Evolutionary conservation across 2,113 vertebrate genomes (phyloP).

Genomic region (Himantopus leucocephalus): DNA sequence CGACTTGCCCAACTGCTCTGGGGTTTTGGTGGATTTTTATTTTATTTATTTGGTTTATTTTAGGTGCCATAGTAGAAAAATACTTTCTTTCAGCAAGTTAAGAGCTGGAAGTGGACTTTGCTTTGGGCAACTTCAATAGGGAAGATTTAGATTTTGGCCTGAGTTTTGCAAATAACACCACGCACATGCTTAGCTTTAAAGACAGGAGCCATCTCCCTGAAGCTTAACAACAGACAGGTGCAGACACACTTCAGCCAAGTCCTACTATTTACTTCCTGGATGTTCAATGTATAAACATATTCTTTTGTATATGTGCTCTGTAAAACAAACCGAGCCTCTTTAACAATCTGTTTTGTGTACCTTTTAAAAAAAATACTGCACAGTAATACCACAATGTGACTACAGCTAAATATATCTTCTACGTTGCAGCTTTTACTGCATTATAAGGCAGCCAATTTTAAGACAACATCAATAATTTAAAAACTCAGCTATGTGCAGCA

Average conservation of each 20-base stretch:
- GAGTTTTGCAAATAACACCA: neutral
- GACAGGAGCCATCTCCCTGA: neutral
- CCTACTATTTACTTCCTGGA: neutral
- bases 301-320: neutral
- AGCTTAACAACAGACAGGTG: neutral
- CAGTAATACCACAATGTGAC: neutral
- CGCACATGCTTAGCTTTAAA: neutral
- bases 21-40: neutral
- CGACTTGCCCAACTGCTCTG: neutral
- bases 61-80: neutral
- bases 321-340: neutral
- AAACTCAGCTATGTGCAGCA: neutral
- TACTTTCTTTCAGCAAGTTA: neutral
- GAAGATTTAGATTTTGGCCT: neutral
- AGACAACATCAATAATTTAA: slow-evolving; percentile 43
- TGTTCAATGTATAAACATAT: neutral
- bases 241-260: neutral
- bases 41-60: neutral
- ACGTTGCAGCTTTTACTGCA: slow-evolving; percentile 4
- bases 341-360: neutral
- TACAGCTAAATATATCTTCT: slow-evolving; percentile 18
- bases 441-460: neutral
- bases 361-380: neutral
- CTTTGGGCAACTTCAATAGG: neutral
- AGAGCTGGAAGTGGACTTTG: neutral